Conservation (phyloP, 2,888 invertebrate genomes). For the Oscheius sp. region DNA sequence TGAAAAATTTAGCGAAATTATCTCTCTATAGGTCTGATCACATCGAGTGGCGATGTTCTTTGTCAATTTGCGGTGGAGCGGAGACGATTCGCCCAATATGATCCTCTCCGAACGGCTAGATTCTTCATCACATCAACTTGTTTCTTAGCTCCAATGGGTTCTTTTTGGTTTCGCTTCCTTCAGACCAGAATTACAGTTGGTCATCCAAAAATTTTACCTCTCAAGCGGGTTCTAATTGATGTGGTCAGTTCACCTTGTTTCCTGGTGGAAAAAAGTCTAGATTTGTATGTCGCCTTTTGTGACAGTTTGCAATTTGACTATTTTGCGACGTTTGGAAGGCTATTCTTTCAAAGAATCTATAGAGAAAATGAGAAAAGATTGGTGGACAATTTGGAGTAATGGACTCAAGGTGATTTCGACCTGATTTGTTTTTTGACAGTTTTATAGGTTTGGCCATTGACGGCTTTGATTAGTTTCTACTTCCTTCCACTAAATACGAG, state of each 20-base stretch:
- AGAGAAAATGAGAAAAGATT: conserved; percentile 45
- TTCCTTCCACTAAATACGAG: conserved; percentile 84
- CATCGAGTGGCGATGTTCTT: conserved; percentile 55
- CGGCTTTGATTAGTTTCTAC: conserved; percentile 85
- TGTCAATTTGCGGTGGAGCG: conserved; percentile 47
- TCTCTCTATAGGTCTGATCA: conserved; percentile 42
- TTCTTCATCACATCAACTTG: conserved; percentile 59
- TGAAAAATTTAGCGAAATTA: not conserved
- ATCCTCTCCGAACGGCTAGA: conserved; percentile 50
- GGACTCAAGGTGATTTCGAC: conserved; percentile 34
- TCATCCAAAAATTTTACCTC: conserved; percentile 40
- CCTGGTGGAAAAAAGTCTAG: not conserved
- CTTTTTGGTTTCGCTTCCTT: conserved; percentile 58
- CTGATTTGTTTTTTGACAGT: not conserved
- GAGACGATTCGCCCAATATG: conserved; percentile 41
- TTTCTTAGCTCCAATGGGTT: conserved; percentile 59
- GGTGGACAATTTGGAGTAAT: conserved; percentile 42
- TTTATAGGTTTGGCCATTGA: conserved; percentile 80
- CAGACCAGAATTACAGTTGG: conserved; percentile 50
- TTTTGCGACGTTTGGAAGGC: conserved; percentile 62
- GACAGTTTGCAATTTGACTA: conserved; percentile 44
- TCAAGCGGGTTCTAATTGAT: conserved; percentile 55
- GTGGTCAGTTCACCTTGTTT: conserved; percentile 36
- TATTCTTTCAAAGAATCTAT: conserved; percentile 32
- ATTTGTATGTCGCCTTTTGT: conserved; percentile 15